Evolutionary conservation across 2,888 invertebrate genomes (phyloP).

Genomic region (Pristionchus exspectatus): DNA sequence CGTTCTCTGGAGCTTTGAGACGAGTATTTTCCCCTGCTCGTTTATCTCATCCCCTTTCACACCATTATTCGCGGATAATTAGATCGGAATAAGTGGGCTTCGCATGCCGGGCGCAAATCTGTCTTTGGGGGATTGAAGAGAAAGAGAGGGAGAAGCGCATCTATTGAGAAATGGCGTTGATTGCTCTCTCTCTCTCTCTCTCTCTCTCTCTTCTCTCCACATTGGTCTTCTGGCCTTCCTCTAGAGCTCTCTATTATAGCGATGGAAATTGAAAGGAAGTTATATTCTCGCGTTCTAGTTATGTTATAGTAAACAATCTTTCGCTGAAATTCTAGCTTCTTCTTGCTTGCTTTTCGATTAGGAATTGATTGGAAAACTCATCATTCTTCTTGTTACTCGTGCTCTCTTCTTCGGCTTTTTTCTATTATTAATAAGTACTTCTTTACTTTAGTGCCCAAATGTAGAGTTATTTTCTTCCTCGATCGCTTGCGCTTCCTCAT

Average conservation of each 20-base stretch:
- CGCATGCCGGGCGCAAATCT: not conserved
- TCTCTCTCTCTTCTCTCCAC: not conserved
- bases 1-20: not conserved
- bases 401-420: not conserved
- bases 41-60: not conserved
- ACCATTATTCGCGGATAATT: constrained; percentile 36
- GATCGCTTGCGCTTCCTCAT: no score
- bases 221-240: not conserved
- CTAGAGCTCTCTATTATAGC: not conserved
- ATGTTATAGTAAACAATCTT: not conserved
- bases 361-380: not conserved
- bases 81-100: not conserved
- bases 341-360: not conserved
- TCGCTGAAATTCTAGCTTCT: not conserved
- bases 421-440: not conserved
- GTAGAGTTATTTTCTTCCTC: no score
- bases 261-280: not conserved
- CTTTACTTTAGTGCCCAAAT: no score
- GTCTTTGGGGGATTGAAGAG: not conserved
- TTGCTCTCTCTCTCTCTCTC: not conserved
- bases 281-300: not conserved
- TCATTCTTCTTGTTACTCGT: not conserved
- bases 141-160: not conserved
- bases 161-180: not conserved
- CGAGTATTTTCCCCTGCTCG: not conserved